Evolutionary conservation across 2,797 vertebrate genomes (phyloP).

Genomic region (Catostomus latipinnis): DNA sequence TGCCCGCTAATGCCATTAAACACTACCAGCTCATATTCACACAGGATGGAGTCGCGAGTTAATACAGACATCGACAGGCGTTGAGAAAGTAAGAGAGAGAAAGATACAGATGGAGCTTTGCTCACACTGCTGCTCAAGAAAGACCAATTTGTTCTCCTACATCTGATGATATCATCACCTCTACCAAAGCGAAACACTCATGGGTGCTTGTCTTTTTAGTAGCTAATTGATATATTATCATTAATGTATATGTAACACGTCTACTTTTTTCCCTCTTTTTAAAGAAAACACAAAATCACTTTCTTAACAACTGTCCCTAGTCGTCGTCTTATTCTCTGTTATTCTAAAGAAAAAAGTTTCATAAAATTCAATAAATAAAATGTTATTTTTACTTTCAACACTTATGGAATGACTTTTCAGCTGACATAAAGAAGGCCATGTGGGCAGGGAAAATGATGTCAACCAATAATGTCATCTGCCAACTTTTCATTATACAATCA

Average conservation of each 20-base stretch:
- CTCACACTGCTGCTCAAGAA: conserved; percentile 52
- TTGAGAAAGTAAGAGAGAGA: conserved; percentile 13
- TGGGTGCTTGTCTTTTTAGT: neutral
- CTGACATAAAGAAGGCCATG: too few relatives aligned
- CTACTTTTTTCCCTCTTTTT: neutral
- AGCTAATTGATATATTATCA: conserved; percentile 37
- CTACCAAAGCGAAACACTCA: conserved; percentile 6
- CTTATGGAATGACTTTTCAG: too few relatives aligned
- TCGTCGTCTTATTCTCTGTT: too few relatives aligned
- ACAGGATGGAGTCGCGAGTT: conserved; percentile 41
- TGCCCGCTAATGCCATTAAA: conserved; percentile 63
- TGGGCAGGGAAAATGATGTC: too few relatives aligned
- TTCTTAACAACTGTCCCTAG: too few relatives aligned
- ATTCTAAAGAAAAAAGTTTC: too few relatives aligned
- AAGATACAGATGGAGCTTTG: conserved; percentile 47
- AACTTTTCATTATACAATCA: too few relatives aligned
- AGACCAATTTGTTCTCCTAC: conserved; percentile 31
- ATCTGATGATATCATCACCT: conserved; percentile 40
- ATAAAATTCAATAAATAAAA: too few relatives aligned
- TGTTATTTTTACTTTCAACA: too few relatives aligned
- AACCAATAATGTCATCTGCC: too few relatives aligned
- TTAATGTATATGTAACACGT: neutral
- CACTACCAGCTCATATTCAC: conserved; percentile 44
- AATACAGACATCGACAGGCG: conserved; percentile 28
- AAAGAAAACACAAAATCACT: too few relatives aligned